A percentile compares a stretch with the other conserved stretches of the same genome.
These are phyloP conservation scores for Phyllopteryx taeniolatus DNA, from an alignment of 2,113 vertebrate species.

Conservation along the genomic window DNA sequence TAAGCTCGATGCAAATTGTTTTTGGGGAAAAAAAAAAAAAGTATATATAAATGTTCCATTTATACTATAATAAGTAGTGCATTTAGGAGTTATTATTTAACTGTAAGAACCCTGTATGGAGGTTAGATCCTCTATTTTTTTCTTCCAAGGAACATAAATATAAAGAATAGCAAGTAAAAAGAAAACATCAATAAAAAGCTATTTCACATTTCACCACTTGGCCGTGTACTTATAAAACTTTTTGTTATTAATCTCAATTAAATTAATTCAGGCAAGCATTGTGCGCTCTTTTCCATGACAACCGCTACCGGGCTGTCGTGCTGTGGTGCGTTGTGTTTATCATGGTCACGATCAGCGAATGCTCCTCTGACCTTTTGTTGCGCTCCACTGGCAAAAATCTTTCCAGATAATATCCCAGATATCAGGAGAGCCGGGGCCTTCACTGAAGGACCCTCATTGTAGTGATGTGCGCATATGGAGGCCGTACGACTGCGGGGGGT, in stretches of 20 bases:
- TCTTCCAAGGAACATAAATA: no score
- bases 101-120: not conserved
- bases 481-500: constrained; percentile 56
- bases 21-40: no score
- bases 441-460: constrained; percentile 62
- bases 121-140: no score
- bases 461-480: constrained; percentile 75
- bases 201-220: not conserved
- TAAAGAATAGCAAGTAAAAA: not conserved
- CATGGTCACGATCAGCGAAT: constrained; percentile 37
- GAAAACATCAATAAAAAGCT: not conserved
- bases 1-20: no score
- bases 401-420: constrained; percentile 67
- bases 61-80: no score
- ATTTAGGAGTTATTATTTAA: not conserved
- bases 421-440: constrained; percentile 56
- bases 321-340: constrained; percentile 32
- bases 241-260: not conserved
- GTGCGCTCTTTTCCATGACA: not conserved
- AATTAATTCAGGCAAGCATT: not conserved
- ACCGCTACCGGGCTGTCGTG: not conserved
- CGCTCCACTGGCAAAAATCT: constrained; percentile 60
- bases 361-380: constrained; percentile 60
- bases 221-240: not conserved
- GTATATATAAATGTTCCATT: no score